Evolutionary conservation across 2,888 invertebrate species (phyloP).

Genomic region (Leucania comma): DNA sequence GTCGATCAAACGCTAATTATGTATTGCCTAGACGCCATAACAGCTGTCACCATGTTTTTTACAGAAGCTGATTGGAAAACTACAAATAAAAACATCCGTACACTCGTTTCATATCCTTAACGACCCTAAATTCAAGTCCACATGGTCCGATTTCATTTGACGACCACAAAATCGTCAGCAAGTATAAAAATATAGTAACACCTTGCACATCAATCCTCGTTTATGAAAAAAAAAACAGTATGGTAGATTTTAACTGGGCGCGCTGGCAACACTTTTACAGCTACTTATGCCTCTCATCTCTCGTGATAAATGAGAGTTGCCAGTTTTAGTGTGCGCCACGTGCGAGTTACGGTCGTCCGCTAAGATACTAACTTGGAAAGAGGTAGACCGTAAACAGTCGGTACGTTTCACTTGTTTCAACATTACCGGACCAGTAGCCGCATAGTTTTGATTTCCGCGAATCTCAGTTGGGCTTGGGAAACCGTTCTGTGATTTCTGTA

Average conservation of each 20-base stretch:
- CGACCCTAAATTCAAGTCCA: constrained; percentile 13
- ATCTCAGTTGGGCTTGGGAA: constrained; percentile 41
- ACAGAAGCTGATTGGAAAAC: constrained; percentile 15
- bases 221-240: constrained; percentile 72
- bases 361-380: constrained; percentile 71
- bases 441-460: constrained; percentile 45
- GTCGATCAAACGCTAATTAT: background rate
- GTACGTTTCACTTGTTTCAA: constrained; percentile 72
- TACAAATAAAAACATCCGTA: background rate
- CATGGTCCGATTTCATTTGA: constrained; percentile 41
- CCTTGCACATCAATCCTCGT: constrained; percentile 73
- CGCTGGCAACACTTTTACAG: constrained; percentile 75
- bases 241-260: constrained; percentile 64
- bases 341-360: constrained; percentile 78
- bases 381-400: constrained; percentile 72
- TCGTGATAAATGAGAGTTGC: constrained; percentile 85
- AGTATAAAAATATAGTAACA: constrained; percentile 59
- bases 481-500: constrained; percentile 46
- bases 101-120: background rate
- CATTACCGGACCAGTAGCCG: constrained; percentile 64
- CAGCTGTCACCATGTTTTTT: constrained; percentile 27
- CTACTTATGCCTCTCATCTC: constrained; percentile 82
- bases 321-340: constrained; percentile 81
- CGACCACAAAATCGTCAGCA: constrained; percentile 25
- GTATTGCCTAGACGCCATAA: background rate